Evolutionary conservation across 2,888 invertebrate species (phyloP).

Genomic region (Cantharis rufa): DNA sequence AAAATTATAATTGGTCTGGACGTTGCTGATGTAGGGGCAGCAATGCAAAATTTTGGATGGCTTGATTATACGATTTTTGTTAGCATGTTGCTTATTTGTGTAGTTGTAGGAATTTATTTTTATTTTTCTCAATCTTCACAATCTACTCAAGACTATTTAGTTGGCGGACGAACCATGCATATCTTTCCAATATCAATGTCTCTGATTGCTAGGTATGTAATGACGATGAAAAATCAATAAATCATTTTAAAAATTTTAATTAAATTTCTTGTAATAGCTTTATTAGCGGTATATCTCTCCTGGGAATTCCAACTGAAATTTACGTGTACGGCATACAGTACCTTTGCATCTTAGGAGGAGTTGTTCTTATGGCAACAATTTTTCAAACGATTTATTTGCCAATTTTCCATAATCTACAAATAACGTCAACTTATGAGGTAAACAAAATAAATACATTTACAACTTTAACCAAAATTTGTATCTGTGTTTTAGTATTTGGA

Average conservation of each 20-base stretch:
- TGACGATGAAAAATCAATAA: not conserved
- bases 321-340: slow-evolving; percentile 83
- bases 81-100: slow-evolving; percentile 16
- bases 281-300: slow-evolving; percentile 76
- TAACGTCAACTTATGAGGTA: slow-evolving; percentile 82
- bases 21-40: slow-evolving; percentile 17
- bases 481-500: slow-evolving; percentile 69
- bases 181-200: slow-evolving; percentile 25
- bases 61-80: slow-evolving; percentile 19
- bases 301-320: slow-evolving; percentile 80
- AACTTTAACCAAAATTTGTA: not conserved
- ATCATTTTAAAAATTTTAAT: not conserved
- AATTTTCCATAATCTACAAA: slow-evolving; percentile 72
- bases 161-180: slow-evolving; percentile 22
- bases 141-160: slow-evolving; percentile 17
- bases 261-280: slow-evolving; percentile 60
- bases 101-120: slow-evolving; percentile 19
- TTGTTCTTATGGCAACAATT: slow-evolving; percentile 67
- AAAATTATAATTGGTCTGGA: slow-evolving; percentile 5
- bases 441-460: slow-evolving; percentile 42
- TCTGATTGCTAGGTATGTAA: slow-evolving; percentile 26
- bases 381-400: slow-evolving; percentile 73
- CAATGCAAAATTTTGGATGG: slow-evolving; percentile 26
- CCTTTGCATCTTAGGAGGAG: slow-evolving; percentile 65
- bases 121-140: slow-evolving; percentile 11